Evolutionary conservation across 2,797 vertebrate species (phyloP), one percentile per base, ranked within the genome.

Genomic region (Odontamblyopus rebecca): DNA sequence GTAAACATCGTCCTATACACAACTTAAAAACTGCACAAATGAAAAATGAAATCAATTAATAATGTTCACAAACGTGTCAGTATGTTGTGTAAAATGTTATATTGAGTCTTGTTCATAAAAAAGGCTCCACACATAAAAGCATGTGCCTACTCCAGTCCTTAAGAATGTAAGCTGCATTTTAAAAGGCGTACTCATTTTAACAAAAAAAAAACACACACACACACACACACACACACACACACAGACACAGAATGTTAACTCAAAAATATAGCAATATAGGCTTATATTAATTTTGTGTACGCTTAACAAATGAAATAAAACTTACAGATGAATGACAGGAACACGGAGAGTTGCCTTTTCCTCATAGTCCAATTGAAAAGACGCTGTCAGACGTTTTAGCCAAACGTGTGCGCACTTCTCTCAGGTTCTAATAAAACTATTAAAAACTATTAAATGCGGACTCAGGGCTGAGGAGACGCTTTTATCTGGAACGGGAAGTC

Each of bases 311-410:
- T 30, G 9, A 4, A 61, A 35, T 5, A 26, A n/a, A 60, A 79
- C 68, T 83, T 70, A 90, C 88, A 82, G 61, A 84, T 12, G 0
- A 90, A 57, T 0, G 85, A 75, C 53, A 90, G 74, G 26, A 84
- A 64, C 1, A 74, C 62, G 6, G 82, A 54, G 5, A 72, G n/a
- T 69, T 66, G 80, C 63, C 32, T 51, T 73, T 44, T 86, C 68
- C 41, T 38, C 85, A 88, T 88, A 2, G 72, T 76, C n/a, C 68
- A 41, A 51, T 6, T 4, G 44, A 18, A 65, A 16, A 76, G 57
- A 72, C 26, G 71, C 9, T 15, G 73, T 5, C 27, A 51, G 60
- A 27, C 78, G 66, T 18, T 18, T 6, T 51, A 48, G 12, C 13
- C 30, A 11, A 48, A 29, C 26, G 51, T 78, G 27, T 53, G 48